Conservation (phyloP, 2,797 vertebrate genomes). For the Microchirus variegatus region DNA sequence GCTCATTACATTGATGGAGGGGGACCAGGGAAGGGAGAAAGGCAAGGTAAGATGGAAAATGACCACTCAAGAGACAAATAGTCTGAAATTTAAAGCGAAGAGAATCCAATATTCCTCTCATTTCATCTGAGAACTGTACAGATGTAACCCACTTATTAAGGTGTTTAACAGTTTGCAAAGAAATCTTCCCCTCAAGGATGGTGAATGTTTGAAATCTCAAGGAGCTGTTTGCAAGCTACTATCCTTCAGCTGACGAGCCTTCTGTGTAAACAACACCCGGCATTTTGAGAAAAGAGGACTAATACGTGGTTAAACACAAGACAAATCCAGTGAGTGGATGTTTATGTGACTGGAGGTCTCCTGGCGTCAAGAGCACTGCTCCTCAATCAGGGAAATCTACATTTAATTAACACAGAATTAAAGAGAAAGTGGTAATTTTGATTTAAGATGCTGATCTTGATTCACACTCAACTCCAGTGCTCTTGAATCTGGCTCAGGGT, state of each 20-base stretch:
- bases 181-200: conserved; percentile 38
- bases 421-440: conserved; percentile 79
- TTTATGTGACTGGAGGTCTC: conserved; percentile 63
- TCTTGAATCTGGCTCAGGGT: conserved; percentile 60
- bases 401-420: conserved; percentile 84
- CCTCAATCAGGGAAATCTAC: conserved; percentile 67
- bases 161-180: conserved; percentile 50
- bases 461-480: conserved; percentile 58
- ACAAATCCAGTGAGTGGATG: conserved; percentile 65
- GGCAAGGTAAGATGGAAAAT: conserved; percentile 23
- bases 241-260: conserved; percentile 60
- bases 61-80: conserved; percentile 51
- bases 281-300: conserved; percentile 54
- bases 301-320: conserved; percentile 75
- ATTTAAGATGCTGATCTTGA: conserved; percentile 72
- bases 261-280: conserved; percentile 69
- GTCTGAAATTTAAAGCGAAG: conserved; percentile 24
- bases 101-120: conserved; percentile 25
- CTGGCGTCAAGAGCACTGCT: conserved; percentile 48
- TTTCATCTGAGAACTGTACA: conserved; percentile 40
- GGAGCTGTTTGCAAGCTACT: conserved; percentile 55
- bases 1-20: conserved; percentile 67
- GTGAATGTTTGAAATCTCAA: conserved; percentile 45
- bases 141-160: conserved; percentile 37
- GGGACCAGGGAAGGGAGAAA: conserved; percentile 26